These are phyloP conservation scores for Prosopocoilus inquinatus DNA, from an alignment of 2,888 invertebrate genomes.

Conservation along the genomic window DNA sequence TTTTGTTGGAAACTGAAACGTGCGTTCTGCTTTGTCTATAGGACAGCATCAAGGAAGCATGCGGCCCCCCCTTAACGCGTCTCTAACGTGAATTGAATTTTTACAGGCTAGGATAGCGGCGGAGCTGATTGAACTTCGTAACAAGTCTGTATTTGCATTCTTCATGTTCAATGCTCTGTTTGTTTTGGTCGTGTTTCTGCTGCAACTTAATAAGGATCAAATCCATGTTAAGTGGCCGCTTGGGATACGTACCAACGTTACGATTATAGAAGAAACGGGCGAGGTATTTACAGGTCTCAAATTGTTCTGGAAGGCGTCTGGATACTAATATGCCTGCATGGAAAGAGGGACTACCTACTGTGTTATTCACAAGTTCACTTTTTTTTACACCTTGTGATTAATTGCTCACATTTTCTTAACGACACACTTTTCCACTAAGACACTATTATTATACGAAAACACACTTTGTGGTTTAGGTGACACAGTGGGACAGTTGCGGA, in stretches of 20 bases:
- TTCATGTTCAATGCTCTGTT: constrained; percentile 99
- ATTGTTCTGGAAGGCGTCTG: constrained; percentile 34
- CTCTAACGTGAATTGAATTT: constrained; percentile 49
- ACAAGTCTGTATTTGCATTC: constrained; percentile 97
- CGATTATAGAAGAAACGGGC: constrained; percentile 87
- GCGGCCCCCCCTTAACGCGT: constrained; percentile 60
- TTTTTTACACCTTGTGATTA: constrained; percentile 18
- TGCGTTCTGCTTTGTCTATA: neutral
- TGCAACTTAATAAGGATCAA: constrained; percentile 98
- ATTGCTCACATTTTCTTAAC: constrained; percentile 16
- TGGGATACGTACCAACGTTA: constrained; percentile 92
- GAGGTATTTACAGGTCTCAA: constrained; percentile 63
- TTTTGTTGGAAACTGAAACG: constrained; percentile 11
- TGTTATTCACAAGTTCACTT: constrained; percentile 18
- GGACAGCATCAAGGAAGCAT: constrained; percentile 36
- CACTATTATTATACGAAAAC: constrained; percentile 12
- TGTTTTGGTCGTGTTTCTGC: constrained; percentile 97
- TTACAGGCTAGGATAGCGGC: constrained; percentile 84
- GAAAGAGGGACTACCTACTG: constrained; percentile 37
- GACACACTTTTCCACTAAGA: constrained; percentile 20
- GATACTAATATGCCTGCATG: constrained; percentile 45
- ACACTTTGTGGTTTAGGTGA: constrained; percentile 19
- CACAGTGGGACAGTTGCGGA: constrained; percentile 13
- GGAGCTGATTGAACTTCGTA: constrained; percentile 91
- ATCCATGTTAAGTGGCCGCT: constrained; percentile 97